Conservation (phyloP, 2,797 vertebrate species). For the Sebastes nivosus region DNA sequence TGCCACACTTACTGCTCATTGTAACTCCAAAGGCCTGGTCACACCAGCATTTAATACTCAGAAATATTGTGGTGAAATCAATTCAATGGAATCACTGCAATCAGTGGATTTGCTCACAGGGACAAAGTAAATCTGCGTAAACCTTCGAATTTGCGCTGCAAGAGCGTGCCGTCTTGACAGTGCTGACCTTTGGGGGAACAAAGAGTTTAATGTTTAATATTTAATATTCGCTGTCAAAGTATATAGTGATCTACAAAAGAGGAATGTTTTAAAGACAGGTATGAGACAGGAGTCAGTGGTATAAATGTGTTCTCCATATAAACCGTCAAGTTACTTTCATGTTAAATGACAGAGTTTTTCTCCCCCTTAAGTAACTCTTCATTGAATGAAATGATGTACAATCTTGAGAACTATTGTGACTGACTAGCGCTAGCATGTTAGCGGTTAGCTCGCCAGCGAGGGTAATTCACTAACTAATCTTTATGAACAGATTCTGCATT, state of each 20-base stretch:
- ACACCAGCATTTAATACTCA: not conserved
- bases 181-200: not conserved
- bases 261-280: not conserved
- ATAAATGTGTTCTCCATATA: too few relatives aligned
- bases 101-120: not conserved
- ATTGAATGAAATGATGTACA: too few relatives aligned
- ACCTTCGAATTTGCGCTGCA: not conserved
- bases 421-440: too few relatives aligned
- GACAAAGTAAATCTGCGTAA: not conserved
- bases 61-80: not conserved
- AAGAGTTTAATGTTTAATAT: not conserved
- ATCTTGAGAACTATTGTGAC: too few relatives aligned
- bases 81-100: not conserved
- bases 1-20: not conserved
- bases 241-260: not conserved
- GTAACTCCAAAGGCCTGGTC: not conserved
- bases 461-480: too few relatives aligned
- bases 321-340: too few relatives aligned
- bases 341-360: too few relatives aligned
- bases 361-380: too few relatives aligned
- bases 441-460: too few relatives aligned
- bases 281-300: not conserved
- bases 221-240: not conserved
- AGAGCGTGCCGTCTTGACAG: not conserved
- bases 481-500: too few relatives aligned